Evolutionary conservation across 1,140 invertebrate genomes (phyloP).

Genomic region (Drosophila biarmipes): DNA sequence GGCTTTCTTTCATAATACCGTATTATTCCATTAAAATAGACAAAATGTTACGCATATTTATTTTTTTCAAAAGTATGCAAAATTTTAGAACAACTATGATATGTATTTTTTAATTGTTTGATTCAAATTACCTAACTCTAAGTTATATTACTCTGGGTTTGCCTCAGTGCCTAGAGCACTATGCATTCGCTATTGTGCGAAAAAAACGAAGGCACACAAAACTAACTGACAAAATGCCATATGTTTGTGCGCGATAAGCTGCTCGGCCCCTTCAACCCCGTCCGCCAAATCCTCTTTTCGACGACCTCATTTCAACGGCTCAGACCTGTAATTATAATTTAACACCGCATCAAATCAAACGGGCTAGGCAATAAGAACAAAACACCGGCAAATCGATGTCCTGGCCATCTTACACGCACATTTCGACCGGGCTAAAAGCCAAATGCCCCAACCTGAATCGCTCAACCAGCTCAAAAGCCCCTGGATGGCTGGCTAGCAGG

Average conservation of each 20-base stretch:
- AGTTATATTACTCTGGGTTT: background rate
- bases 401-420: constrained; percentile 39
- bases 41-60: no score
- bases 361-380: constrained; percentile 27
- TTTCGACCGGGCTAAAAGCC: constrained; percentile 6
- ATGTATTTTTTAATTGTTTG: background rate
- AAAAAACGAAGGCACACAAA: constrained; percentile 36
- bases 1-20: no score
- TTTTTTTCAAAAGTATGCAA: no score
- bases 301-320: constrained; percentile 44
- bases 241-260: constrained; percentile 74
- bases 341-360: constrained; percentile 51
- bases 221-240: constrained; percentile 78
- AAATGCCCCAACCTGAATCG: constrained; percentile 1
- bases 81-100: no score
- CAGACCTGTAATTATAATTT: constrained; percentile 77
- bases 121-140: background rate
- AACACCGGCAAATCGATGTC: constrained; percentile 49
- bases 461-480: constrained; percentile 36
- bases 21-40: no score
- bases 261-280: background rate
- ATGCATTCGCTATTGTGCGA: constrained; percentile 35
- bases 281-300: background rate
- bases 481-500: constrained; percentile 22
- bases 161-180: constrained; percentile 1